Evolutionary conservation across 2,888 invertebrate genomes (phyloP).

Genomic region (Gandaritis pyraliata): DNA sequence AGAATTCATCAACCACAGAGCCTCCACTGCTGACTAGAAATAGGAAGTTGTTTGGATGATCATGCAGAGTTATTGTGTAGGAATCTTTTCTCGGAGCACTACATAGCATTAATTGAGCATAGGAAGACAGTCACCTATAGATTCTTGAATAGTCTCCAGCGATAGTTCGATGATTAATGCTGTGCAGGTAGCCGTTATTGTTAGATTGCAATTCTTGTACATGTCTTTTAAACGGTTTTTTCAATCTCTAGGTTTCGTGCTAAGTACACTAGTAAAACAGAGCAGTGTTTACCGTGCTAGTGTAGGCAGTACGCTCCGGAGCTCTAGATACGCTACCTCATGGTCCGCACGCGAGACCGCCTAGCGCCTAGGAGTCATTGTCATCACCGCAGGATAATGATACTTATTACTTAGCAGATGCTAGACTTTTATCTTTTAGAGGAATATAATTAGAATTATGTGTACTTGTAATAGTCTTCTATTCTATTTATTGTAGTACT

Average conservation of each 20-base stretch:
- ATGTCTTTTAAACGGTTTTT: slow-evolving; percentile 77
- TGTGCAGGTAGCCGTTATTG: slow-evolving; percentile 73
- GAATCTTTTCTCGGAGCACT: slow-evolving; percentile 55
- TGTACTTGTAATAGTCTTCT: slow-evolving; percentile 82
- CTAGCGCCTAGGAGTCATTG: slow-evolving; percentile 77
- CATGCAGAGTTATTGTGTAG: slow-evolving; percentile 50
- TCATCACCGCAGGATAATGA: slow-evolving; percentile 77
- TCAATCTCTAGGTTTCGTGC: slow-evolving; percentile 85
- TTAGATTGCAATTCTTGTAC: slow-evolving; percentile 62
- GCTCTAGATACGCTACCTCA: slow-evolving; percentile 80
- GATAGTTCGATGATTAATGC: slow-evolving; percentile 75
- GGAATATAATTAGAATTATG: slow-evolving; percentile 69
- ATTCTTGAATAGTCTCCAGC: slow-evolving; percentile 41
- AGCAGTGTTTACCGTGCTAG: slow-evolving; percentile 81
- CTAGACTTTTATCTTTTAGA: slow-evolving; percentile 68
- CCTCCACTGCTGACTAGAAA: slow-evolving; percentile 42
- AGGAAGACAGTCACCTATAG: slow-evolving; percentile 44
- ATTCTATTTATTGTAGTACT: slow-evolving; percentile 84
- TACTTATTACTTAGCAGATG: slow-evolving; percentile 71
- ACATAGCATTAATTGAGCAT: slow-evolving; percentile 78
- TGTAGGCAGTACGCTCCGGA: slow-evolving; percentile 85
- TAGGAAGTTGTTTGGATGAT: slow-evolving; percentile 53
- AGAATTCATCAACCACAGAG: slow-evolving; percentile 44
- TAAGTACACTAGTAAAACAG: slow-evolving; percentile 85
- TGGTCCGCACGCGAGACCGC: slow-evolving; percentile 80